A percentile compares a stretch with the other conserved stretches of the same genome.
These are phyloP conservation scores for Caligus rogercresseyi DNA, from an alignment of 1,140 invertebrate species.

Conservation along the genomic window DNA sequence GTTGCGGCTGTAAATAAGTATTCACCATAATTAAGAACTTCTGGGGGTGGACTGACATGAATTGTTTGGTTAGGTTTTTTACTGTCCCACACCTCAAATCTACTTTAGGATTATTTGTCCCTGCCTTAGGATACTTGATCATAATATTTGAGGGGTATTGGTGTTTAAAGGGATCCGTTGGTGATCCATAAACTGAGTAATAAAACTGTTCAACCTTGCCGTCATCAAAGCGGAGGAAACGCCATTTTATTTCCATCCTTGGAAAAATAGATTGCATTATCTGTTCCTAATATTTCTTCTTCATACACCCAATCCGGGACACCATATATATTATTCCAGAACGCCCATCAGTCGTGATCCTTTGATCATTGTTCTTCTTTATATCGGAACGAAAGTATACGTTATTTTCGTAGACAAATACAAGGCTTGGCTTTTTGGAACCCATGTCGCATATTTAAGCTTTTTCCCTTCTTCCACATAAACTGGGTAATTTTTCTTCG, in stretches of 20 bases:
- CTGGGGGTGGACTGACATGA: neutral
- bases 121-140: conserved; percentile 14
- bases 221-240: conserved; percentile 66
- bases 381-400: neutral
- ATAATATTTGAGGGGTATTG: conserved; percentile 16
- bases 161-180: conserved; percentile 16
- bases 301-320: conserved; percentile 61
- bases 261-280: conserved; percentile 72
- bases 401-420: neutral
- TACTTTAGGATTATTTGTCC: neutral
- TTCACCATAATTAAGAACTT: conserved; percentile 26
- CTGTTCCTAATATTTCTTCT: conserved; percentile 70
- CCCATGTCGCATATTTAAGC: neutral
- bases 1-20: conserved; percentile 49
- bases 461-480: too few relatives aligned
- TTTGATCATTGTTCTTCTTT: neutral
- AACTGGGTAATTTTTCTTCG: too few relatives aligned
- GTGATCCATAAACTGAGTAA: conserved; percentile 31
- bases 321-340: conserved; percentile 32
- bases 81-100: neutral
- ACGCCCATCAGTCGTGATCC: neutral
- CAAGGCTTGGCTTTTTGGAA: neutral
- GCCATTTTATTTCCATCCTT: conserved; percentile 51
- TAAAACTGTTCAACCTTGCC: conserved; percentile 31
- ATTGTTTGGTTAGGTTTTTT: neutral